phyloP scores from a whole-genome alignment of 2,797 vertebrate genomes.

The Spheniscus humboldti region DNA sequence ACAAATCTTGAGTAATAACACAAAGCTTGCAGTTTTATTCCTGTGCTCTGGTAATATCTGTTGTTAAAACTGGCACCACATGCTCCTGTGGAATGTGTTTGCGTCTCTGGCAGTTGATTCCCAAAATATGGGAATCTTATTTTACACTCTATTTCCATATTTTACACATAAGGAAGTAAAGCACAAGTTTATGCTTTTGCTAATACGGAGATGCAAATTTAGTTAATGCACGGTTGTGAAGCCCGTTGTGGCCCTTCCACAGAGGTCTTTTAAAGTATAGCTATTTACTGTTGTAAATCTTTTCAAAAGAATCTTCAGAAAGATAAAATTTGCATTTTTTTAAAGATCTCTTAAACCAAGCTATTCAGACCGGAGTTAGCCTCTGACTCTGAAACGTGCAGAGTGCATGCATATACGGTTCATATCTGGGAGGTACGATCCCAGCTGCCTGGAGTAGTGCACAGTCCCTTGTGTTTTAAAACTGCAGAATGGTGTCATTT shows the following conservation, averaged over 20 bases:
- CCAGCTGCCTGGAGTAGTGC: neutral
- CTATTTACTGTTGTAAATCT: neutral
- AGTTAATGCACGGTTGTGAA: neutral
- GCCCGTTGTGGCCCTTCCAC: neutral
- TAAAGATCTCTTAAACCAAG: neutral
- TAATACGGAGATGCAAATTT: neutral
- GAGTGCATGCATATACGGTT: rapidly evolving
- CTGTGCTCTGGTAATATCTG: neutral
- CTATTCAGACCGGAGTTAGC: neutral
- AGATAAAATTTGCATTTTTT: neutral
- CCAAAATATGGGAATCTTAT: neutral
- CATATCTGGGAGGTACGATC: neutral
- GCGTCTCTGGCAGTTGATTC: neutral
- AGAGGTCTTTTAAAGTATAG: neutral
- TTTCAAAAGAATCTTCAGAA: neutral
- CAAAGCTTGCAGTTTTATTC: neutral
- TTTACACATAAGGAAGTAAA: neutral
- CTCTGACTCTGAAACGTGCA: rapidly evolving
- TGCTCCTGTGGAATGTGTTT: neutral
- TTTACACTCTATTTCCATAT: neutral
- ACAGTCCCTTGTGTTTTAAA: neutral
- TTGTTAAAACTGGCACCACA: neutral
- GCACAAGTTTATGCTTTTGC: neutral
- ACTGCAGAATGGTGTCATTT: neutral
- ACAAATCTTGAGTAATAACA: neutral